Evolutionary conservation across 2,113 vertebrate species (phyloP).

Genomic region (Ophiodon elongatus): DNA sequence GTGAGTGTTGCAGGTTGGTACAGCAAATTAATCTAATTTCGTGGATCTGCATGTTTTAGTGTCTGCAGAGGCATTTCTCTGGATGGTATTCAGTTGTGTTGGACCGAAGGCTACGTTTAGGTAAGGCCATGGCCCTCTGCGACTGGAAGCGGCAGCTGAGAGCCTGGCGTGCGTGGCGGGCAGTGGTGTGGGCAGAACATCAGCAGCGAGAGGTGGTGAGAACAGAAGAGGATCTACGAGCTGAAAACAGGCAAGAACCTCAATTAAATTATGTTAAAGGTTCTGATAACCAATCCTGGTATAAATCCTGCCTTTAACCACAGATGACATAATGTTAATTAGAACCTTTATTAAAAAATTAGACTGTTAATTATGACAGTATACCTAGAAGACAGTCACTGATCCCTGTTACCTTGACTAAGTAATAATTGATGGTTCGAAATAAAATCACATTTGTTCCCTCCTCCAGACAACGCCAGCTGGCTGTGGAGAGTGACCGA

Average conservation of each 20-base stretch:
- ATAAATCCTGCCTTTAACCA: neutral
- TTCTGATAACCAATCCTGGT: neutral
- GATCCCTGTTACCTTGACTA: slow-evolving; percentile 1
- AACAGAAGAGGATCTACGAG: slow-evolving; percentile 85
- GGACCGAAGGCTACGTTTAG: slow-evolving; percentile 87
- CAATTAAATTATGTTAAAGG: neutral
- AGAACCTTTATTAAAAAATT: neutral
- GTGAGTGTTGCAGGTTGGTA: neutral
- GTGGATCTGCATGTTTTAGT: slow-evolving; percentile 77
- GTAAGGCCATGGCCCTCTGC: slow-evolving; percentile 89
- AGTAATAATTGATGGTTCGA: slow-evolving; percentile 16
- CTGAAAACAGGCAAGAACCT: slow-evolving; percentile 88
- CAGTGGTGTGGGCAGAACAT: slow-evolving; percentile 85
- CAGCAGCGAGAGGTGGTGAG: slow-evolving; percentile 81
- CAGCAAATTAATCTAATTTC: neutral
- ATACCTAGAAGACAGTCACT: neutral
- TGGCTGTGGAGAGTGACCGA: slow-evolving; percentile 86
- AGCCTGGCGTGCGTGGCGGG: slow-evolving; percentile 89
- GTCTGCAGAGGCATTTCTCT: slow-evolving; percentile 91
- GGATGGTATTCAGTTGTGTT: slow-evolving; percentile 90
- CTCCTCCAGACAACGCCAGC: slow-evolving; percentile 84
- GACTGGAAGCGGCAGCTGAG: slow-evolving; percentile 91
- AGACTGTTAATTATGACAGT: neutral
- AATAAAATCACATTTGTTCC: neutral
- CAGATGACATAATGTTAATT: neutral